phyloP scores from a whole-genome alignment of 2,888 invertebrate species.

The Itoplectis maculator region DNA sequence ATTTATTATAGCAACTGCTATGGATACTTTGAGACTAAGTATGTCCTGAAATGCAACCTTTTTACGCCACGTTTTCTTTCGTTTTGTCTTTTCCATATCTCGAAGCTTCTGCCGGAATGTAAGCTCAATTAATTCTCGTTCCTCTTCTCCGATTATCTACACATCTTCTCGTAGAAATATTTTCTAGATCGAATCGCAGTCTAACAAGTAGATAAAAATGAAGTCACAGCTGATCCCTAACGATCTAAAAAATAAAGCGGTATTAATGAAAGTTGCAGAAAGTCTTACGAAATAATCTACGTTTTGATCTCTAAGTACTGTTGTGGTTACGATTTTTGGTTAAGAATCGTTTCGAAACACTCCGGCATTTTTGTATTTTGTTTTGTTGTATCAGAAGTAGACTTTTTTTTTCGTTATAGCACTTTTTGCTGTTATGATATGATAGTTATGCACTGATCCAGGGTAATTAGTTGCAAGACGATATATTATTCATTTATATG shows the following conservation, averaged over 20 bases:
- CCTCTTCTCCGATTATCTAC: constrained; percentile 23
- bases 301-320: constrained; percentile 26
- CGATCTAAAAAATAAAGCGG: background rate
- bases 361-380: background rate
- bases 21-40: constrained; percentile 47
- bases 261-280: constrained; percentile 18
- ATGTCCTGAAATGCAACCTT: constrained; percentile 42
- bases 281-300: constrained; percentile 16
- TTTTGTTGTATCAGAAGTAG: background rate
- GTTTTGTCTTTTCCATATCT: constrained; percentile 8
- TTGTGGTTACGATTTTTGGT: background rate
- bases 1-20: constrained; percentile 58
- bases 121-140: constrained; percentile 31
- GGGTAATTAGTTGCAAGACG: constrained; percentile 22
- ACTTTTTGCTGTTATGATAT: constrained; percentile 9
- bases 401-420: constrained; percentile 18
- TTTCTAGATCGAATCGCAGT: constrained; percentile 13
- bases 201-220: constrained; percentile 39
- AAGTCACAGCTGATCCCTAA: background rate
- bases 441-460: constrained; percentile 48
- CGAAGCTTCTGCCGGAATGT: constrained; percentile 43
- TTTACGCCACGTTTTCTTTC: constrained; percentile 7
- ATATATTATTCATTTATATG: constrained; percentile 9
- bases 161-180: constrained; percentile 29
- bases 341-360: constrained; percentile 3